Evolutionary conservation across 2,797 vertebrate genomes (phyloP).

Genomic region (Craterocephalus amniculus): DNA sequence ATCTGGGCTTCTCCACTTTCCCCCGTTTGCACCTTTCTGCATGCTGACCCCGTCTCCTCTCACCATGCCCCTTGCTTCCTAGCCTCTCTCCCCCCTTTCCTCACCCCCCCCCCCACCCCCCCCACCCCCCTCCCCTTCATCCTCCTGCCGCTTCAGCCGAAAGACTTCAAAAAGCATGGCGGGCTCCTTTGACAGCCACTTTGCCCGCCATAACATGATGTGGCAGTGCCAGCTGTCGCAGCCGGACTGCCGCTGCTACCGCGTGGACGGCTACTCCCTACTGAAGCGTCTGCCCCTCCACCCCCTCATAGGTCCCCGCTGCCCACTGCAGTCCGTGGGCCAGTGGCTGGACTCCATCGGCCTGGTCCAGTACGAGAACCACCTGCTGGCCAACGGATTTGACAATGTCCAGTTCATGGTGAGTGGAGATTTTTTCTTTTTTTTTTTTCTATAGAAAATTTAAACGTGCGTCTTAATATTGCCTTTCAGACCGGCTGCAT

Average conservation of each 20-base stretch:
- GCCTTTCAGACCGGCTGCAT: background rate
- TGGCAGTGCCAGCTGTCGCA: slow-evolving; percentile 99
- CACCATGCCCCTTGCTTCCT: slow-evolving; percentile 71
- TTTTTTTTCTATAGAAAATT: no score
- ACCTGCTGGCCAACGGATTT: slow-evolving; percentile 98
- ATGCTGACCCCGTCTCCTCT: slow-evolving; percentile 64
- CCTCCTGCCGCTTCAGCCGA: slow-evolving; percentile 63
- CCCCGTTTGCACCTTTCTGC: slow-evolving; percentile 47
- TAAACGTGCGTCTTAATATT: background rate
- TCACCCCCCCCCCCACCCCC: background rate
- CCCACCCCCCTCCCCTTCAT: slow-evolving; percentile 55
- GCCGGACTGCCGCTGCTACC: slow-evolving; percentile 98
- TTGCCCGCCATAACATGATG: slow-evolving; percentile 95
- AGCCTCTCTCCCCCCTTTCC: slow-evolving; percentile 36
- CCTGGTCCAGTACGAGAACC: slow-evolving; percentile 98
- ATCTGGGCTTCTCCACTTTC: slow-evolving; percentile 46
- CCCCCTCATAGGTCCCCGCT: slow-evolving; percentile 98
- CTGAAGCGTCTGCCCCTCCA: slow-evolving; percentile 99
- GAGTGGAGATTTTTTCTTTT: no score
- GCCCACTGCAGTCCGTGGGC: slow-evolving; percentile 96
- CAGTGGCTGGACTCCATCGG: slow-evolving; percentile 99
- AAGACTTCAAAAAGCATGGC: slow-evolving; percentile 88
- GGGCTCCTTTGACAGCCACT: slow-evolving; percentile 98
- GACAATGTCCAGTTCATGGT: slow-evolving; percentile 99
- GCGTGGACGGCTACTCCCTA: slow-evolving; percentile 97